Evolutionary conservation across 2,797 vertebrate genomes (phyloP).

Genomic region (Tarsius wallacei): DNA sequence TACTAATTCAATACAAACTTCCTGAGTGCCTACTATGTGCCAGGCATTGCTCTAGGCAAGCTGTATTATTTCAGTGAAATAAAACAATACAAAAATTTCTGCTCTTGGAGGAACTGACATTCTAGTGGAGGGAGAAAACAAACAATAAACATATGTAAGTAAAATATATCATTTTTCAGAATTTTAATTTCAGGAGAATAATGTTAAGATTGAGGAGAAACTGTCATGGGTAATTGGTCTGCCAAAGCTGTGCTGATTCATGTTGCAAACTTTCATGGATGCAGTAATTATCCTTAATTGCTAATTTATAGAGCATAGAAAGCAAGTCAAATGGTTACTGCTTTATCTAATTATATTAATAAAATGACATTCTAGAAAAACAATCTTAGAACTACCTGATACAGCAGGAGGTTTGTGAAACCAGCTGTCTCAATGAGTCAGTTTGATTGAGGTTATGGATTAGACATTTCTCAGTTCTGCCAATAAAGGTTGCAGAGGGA

Average conservation of each 20-base stretch:
- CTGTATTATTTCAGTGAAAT: not conserved
- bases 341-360: constrained; percentile 56
- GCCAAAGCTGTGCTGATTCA: constrained; percentile 65
- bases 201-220: constrained; percentile 70
- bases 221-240: constrained; percentile 39
- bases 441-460: constrained; percentile 73
- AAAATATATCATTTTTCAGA: constrained; percentile 59
- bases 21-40: not conserved
- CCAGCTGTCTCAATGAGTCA: constrained; percentile 77
- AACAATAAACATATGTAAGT: constrained; percentile 57
- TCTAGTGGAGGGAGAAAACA: not conserved
- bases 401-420: constrained; percentile 70
- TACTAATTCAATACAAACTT: constrained; percentile 42
- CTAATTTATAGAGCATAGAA: constrained; percentile 82
- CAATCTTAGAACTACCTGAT: constrained; percentile 60
- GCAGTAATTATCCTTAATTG: constrained; percentile 86
- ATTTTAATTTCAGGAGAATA: constrained; percentile 79
- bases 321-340: constrained; percentile 70
- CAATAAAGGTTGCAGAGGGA: constrained; percentile 68
- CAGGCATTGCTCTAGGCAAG: not conserved
- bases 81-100: constrained; percentile 48
- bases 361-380: constrained; percentile 60
- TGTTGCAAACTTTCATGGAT: constrained; percentile 76
- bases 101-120: not conserved
- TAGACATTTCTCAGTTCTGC: constrained; percentile 76